These are phyloP conservation scores for Macrophya alboannulata DNA, from an alignment of 2,888 invertebrate species.

Conservation along the genomic window DNA sequence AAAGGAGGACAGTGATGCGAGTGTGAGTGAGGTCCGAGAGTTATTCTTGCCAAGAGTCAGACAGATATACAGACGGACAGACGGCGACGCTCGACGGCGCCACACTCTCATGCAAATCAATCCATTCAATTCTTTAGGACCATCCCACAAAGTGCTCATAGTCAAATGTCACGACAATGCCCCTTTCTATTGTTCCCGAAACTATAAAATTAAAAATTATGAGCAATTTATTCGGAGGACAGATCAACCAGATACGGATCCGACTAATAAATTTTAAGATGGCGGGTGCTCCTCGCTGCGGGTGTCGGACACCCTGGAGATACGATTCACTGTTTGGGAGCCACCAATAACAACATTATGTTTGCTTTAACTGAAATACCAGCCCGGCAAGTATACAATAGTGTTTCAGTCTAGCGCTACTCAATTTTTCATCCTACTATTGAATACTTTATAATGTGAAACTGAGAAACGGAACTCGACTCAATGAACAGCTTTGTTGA, in stretches of 20 bases:
- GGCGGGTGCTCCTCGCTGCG: slow-evolving; percentile 57
- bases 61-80: slow-evolving; percentile 41
- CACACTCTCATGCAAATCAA: slow-evolving; percentile 57
- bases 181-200: slow-evolving; percentile 50
- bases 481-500: not conserved
- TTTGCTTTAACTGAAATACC: slow-evolving; percentile 45
- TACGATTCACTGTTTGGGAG: slow-evolving; percentile 55
- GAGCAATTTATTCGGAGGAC: slow-evolving; percentile 59
- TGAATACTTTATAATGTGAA: not conserved
- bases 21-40: not conserved
- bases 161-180: slow-evolving; percentile 54
- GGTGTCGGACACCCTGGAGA: slow-evolving; percentile 57
- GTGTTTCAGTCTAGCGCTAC: not conserved
- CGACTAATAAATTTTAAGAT: slow-evolving; percentile 58
- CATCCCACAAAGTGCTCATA: slow-evolving; percentile 54
- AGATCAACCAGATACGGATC: slow-evolving; percentile 58
- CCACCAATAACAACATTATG: slow-evolving; percentile 57
- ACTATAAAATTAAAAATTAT: slow-evolving; percentile 59
- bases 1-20: slow-evolving; percentile 1
- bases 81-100: slow-evolving; percentile 48
- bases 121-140: slow-evolving; percentile 54
- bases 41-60: slow-evolving; percentile 26
- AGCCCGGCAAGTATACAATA: slow-evolving; percentile 13
- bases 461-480: not conserved
- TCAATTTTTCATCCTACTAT: not conserved